Evolutionary conservation across 2,888 invertebrate species (phyloP).

Genomic region (Drosophila borborema): DNA sequence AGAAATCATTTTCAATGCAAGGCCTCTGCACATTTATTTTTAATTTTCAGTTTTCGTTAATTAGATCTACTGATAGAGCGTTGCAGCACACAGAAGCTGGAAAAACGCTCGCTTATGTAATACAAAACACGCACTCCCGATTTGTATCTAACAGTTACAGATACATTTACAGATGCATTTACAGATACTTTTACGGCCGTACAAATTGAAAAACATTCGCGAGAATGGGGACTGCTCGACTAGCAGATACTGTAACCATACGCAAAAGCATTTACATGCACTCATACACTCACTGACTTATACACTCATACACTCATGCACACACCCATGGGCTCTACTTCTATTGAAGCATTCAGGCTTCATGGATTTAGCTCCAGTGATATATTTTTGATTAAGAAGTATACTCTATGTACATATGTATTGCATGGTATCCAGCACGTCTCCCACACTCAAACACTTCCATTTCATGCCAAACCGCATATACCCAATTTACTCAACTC

Average conservation of each 20-base stretch:
- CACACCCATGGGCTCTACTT: no score
- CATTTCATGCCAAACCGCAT: neutral
- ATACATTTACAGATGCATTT: conserved; percentile 7
- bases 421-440: neutral
- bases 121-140: conserved; percentile 24
- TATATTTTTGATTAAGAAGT: neutral
- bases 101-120: conserved; percentile 41
- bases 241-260: conserved; percentile 13
- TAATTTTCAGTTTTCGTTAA: conserved; percentile 32
- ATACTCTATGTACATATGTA: neutral
- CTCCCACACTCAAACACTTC: neutral
- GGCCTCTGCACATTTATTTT: conserved; percentile 22
- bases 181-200: conserved; percentile 8
- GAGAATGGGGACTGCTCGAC: neutral
- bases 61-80: conserved; percentile 54
- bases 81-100: neutral
- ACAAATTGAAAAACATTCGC: neutral
- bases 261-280: neutral
- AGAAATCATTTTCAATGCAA: conserved; percentile 75
- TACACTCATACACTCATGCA: neutral
- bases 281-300: neutral
- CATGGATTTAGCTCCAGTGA: neutral
- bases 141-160: neutral
- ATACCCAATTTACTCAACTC: neutral
- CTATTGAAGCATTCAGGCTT: no score